Evolutionary conservation across 2,888 invertebrate species (phyloP), one percentile per base, ranked within the genome.

Genomic region (Conus canariensis): DNA sequence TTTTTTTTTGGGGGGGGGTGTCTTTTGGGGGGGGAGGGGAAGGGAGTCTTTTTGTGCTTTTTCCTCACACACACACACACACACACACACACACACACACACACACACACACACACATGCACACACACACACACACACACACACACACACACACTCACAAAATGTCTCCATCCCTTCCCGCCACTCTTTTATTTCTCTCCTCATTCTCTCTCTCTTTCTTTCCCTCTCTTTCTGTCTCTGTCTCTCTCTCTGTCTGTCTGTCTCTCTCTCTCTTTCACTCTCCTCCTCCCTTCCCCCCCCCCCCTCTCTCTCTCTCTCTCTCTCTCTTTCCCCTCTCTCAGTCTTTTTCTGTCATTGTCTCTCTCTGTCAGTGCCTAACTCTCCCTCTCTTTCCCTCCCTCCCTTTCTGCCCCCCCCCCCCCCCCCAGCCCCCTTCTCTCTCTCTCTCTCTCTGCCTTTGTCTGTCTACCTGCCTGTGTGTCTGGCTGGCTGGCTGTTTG

Each of bases 301-400:
- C 5, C 70, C n/a, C 16, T 5, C n/a, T 5, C n/a, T 8, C n/a
- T n/a, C 60, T 4, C 22, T n/a, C 70, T 22, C 70, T 7, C 70
- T 19, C 70, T 22, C 70, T 19, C 19, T 7, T 3, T 22, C 5
- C 74, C 10, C n/a, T n/a, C n/a, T 74, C 74, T n/a, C 74, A n/a
- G 9, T 19, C n/a, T 22, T 74, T 7, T 8, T 70, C 74, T 22
- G n/a, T 25, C 22, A 45, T 45, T 74, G n/a, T 74, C 74, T 45
- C 45, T 45, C 45, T 45, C 45, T 45, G 45, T 45, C 45, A 45
- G 4, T 67, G 22, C 30, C 45, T 25, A 16, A 7, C 70, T 70
- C 70, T 70, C 70, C 25, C 87, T 45, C 25, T 87, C 87, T 87
- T 30, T 87, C 87, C 30, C 70, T 87, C 70, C 58, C 87, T 87